phyloP scores from a whole-genome alignment of 2,888 invertebrate species.

The Hirtodrosophila cameraria region DNA sequence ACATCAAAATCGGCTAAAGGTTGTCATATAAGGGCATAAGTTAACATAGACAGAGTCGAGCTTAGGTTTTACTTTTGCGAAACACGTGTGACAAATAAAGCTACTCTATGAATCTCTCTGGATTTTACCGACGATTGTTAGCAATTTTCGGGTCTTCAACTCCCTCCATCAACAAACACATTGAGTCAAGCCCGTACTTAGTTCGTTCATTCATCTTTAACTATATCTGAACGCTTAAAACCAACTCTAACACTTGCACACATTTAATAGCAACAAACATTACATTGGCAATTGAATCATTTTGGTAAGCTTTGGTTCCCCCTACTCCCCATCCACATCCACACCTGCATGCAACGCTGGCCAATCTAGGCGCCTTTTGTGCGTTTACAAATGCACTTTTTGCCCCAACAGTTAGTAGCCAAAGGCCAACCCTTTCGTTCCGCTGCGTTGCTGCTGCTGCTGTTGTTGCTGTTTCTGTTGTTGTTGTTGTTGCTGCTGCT shows the following conservation, averaged over 20 bases:
- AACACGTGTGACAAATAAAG: no score
- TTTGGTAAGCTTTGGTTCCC: constrained; percentile 44
- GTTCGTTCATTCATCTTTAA: no score
- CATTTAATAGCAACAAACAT: constrained; percentile 45
- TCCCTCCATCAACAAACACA: no score
- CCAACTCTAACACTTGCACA: not conserved
- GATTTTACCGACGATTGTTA: no score
- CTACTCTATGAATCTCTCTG: no score
- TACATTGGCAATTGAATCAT: constrained; percentile 78
- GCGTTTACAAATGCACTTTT: constrained; percentile 50
- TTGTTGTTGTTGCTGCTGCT: not conserved
- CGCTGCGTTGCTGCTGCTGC: constrained; percentile 1
- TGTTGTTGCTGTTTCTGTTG: not conserved
- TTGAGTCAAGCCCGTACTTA: no score
- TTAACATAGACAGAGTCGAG: no score
- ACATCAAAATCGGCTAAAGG: no score
- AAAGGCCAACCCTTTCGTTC: constrained; percentile 1
- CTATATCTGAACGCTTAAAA: no score
- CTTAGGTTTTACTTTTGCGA: no score
- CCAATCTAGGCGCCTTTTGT: constrained; percentile 44
- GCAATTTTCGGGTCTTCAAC: no score
- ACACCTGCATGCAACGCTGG: not conserved
- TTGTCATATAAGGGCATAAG: no score
- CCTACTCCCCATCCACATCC: not conserved
- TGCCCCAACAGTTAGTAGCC: constrained; percentile 34